Percentiles rank a stretch among this genome's conserved stretches.
These are phyloP conservation scores for Aulostomus chinensis DNA, from an alignment of 2,797 vertebrate species.

Conservation along the genomic window DNA sequence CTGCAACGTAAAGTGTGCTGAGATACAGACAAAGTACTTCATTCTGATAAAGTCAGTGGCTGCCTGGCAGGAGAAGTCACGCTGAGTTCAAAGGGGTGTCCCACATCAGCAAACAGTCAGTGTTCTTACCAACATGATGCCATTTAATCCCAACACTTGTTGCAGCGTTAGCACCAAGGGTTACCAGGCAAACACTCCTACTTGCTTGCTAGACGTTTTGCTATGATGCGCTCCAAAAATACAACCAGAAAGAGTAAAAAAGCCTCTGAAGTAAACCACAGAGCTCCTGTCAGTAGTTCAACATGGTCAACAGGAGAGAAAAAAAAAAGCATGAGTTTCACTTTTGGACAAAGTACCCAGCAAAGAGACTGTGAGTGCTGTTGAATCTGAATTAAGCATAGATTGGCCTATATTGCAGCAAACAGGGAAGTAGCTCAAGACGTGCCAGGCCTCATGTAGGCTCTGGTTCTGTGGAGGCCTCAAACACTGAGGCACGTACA, in stretches of 20 bases:
- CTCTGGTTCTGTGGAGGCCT: constrained; percentile 42
- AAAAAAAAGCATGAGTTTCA: constrained; percentile 37
- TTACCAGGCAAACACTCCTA: constrained; percentile 66
- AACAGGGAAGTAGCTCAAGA: constrained; percentile 69
- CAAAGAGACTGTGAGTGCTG: constrained; percentile 53
- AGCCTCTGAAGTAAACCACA: constrained; percentile 32
- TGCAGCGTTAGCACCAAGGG: constrained; percentile 61
- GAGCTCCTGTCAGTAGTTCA: constrained; percentile 30
- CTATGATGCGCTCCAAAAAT: constrained; percentile 40
- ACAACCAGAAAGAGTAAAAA: constrained; percentile 29
- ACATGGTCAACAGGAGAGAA: constrained; percentile 6
- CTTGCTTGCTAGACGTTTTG: constrained; percentile 30
- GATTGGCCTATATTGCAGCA: constrained; percentile 80
- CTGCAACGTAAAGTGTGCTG: constrained; percentile 13
- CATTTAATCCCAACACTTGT: constrained; percentile 69
- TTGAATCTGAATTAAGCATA: constrained; percentile 80
- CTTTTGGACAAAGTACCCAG: constrained; percentile 58
- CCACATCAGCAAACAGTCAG: constrained; percentile 69
- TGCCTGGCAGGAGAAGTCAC: constrained; percentile 51
- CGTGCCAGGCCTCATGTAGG: constrained; percentile 61
- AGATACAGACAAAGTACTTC: constrained; percentile 43
- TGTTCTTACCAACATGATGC: constrained; percentile 75
- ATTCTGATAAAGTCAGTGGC: constrained; percentile 55
- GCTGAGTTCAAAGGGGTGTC: constrained; percentile 75
- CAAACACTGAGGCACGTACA: constrained; percentile 7